Base-by-base conservation (phyloP, 2,888 invertebrate species). In the Epicampocera succincta region DNA sequence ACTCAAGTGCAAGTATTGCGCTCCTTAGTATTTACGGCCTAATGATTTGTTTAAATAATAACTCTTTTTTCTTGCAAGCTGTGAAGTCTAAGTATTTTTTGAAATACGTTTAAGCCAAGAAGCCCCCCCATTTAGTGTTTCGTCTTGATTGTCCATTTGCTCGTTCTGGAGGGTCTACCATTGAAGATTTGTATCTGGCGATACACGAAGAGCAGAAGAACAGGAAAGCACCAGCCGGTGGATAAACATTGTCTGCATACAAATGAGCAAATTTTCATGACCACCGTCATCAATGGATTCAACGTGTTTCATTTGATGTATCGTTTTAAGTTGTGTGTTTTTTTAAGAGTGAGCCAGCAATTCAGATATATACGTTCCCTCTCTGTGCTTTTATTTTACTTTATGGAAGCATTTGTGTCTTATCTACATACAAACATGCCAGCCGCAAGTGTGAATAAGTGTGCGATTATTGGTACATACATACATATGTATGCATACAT, bases 231-330 rank as follows among this genome's bases (percentile, higher is more conserved):
- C 66, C 80, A 80, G 76, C 76, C 76, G 76, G 76, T 80, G 60
- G 71, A 54, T 71, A 66, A 76, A 80, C 80, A 80, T 66, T 72
- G 80, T 80, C 80, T 76, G 80, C 80, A 80, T 80, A 80, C 76
- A 80, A 76, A 80, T 80, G 76, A 72, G 76, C 76, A 48, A 71
- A 80, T 56, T 80, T 80, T 80, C 72, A 80, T 80, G 76, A 61
- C 69, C 76, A 76, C 72, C 66, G 66, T 63, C 76, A 80, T 61
- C 72, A 72, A 72, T 76, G 72, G 54, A 33, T 72, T 66, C 46
- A 66, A 72, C 80, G 71, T 76, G 80, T 52, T 75, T 63, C 44
- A 60, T 33, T 65, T 58, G 33, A 29, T 52, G 54, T 19, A 9
- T n/a, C 9, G 42, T 13, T 21, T 17, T 44, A n/a, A 46, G 44